Conservation (phyloP, 2,113 vertebrate species). For the Calidris pygmaea region DNA sequence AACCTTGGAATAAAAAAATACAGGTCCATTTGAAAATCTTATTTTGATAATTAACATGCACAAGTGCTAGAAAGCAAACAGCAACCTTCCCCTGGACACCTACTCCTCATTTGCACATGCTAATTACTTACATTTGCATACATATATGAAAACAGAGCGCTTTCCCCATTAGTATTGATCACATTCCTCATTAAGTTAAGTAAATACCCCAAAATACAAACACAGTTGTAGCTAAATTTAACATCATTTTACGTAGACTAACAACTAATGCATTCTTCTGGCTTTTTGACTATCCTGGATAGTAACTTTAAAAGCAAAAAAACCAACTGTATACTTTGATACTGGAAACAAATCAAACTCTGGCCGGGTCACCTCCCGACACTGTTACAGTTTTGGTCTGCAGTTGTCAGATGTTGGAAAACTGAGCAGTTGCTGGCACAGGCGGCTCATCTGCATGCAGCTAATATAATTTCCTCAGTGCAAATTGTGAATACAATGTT, state of each 20-base stretch:
- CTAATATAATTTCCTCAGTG: neutral
- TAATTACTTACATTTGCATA: constrained; percentile 71
- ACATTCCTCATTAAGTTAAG: constrained; percentile 65
- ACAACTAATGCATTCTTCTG: neutral
- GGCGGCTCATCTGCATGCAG: neutral
- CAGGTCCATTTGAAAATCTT: constrained; percentile 39
- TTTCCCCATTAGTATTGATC: constrained; percentile 36
- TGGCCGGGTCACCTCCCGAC: neutral
- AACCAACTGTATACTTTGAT: neutral
- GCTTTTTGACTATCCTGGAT: neutral
- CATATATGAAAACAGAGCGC: constrained; percentile 11
- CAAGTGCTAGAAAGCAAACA: constrained; percentile 57
- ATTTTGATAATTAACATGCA: constrained; percentile 59
- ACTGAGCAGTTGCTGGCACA: neutral
- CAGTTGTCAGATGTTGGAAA: neutral
- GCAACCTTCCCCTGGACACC: constrained; percentile 65
- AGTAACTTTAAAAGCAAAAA: neutral
- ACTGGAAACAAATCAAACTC: neutral
- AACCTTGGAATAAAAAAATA: constrained; percentile 45
- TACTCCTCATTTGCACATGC: constrained; percentile 57
- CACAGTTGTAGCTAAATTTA: neutral
- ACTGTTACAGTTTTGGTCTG: neutral
- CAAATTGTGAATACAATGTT: neutral
- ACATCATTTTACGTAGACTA: neutral
- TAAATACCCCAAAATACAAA: constrained; percentile 51